A percentile compares a stretch with the other conserved stretches of the same genome.
Conservation (phyloP, 2,113 vertebrate species). For the Nesoenas mayeri region DNA sequence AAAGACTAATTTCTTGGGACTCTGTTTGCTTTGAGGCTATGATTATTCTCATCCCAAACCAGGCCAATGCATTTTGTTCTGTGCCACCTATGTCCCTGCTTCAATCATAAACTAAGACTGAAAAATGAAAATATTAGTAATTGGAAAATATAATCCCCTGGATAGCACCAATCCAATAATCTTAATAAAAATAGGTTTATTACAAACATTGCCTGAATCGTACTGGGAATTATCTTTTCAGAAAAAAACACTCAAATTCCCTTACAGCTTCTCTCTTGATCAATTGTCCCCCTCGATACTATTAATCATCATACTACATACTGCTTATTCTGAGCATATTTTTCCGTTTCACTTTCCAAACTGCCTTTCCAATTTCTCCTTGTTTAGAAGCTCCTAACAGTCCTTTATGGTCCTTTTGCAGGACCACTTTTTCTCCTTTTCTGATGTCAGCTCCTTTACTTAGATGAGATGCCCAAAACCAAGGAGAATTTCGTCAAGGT, state of each 20-base stretch:
- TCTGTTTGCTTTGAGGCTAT: conserved; percentile 68
- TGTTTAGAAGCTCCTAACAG: background rate
- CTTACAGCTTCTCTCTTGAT: conserved; percentile 51
- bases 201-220: conserved; percentile 55
- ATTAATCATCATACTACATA: conserved; percentile 13
- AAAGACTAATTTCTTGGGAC: conserved; percentile 68
- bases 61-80: conserved; percentile 67
- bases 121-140: conserved; percentile 68
- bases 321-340: background rate
- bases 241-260: conserved; percentile 41
- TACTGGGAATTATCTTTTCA: conserved; percentile 30
- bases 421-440: background rate
- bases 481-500: background rate
- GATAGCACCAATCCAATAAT: conserved; percentile 68
- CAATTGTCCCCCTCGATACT: conserved; percentile 30
- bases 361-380: background rate
- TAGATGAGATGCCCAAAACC: background rate
- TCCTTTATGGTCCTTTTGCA: background rate
- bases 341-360: conserved; percentile 4
- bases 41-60: conserved; percentile 69
- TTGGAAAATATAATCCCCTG: conserved; percentile 65
- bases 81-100: conserved; percentile 63
- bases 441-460: background rate
- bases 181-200: conserved; percentile 71
- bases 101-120: conserved; percentile 67